Evolutionary conservation across 2,113 vertebrate genomes (phyloP).

Genomic region (Sorex araneus): DNA sequence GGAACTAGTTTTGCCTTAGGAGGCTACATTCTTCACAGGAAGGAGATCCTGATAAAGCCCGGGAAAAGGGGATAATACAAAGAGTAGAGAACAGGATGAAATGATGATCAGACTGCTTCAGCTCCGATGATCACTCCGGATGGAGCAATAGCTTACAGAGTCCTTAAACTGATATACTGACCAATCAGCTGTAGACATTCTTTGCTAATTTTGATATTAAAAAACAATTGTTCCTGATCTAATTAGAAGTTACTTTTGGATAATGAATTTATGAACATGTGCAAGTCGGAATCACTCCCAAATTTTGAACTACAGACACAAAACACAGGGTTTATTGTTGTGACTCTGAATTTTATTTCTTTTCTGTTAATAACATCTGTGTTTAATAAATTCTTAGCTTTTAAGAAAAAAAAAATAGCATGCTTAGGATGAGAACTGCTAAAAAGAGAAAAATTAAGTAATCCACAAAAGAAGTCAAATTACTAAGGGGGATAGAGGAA

Average conservation of each 20-base stretch:
- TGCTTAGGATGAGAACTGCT: conserved; percentile 85
- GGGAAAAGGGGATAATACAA: background rate
- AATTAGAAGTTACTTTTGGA: conserved; percentile 15
- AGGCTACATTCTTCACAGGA: background rate
- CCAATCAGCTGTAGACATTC: background rate
- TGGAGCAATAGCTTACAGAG: too few relatives aligned
- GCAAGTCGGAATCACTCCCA: conserved; percentile 27
- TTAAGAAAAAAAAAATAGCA: conserved; percentile 85
- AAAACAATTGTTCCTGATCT: conserved; percentile 20
- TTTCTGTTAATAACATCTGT: conserved; percentile 83
- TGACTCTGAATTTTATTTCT: conserved; percentile 85
- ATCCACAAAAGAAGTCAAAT: conserved; percentile 58
- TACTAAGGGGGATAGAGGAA: background rate
- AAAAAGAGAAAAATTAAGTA: conserved; percentile 69
- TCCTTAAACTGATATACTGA: background rate
- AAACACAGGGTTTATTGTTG: conserved; percentile 66
- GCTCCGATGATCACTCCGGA: too few relatives aligned
- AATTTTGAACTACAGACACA: conserved; percentile 70
- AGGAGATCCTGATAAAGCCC: background rate
- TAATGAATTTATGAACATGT: background rate
- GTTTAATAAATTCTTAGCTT: conserved; percentile 94
- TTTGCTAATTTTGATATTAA: conserved; percentile 27
- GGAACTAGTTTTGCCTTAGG: background rate
- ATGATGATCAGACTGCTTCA: background rate
- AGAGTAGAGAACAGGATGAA: background rate